Conservation (phyloP, 2,797 vertebrate species). For the Podarcis lilfordi region DNA sequence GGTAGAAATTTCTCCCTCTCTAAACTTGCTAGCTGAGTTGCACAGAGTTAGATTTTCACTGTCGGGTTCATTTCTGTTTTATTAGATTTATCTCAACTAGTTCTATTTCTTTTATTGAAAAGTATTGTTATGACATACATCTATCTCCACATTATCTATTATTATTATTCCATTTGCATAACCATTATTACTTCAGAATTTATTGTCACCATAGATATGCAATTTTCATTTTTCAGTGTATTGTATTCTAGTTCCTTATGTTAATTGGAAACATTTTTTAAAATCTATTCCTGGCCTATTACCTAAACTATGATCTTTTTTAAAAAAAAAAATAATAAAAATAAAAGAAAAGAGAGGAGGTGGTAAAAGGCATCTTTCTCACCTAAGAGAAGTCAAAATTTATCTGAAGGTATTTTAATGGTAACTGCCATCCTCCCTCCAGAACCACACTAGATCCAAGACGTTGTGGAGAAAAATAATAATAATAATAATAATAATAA, state of each 20-base stretch:
- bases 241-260: not conserved
- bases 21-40: not conserved
- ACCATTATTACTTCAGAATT: not conserved
- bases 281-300: not conserved
- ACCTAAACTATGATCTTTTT: not conserved
- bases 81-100: slow-evolving; percentile 6
- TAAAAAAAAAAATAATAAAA: no score
- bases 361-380: not conserved
- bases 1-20: not conserved
- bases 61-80: not conserved
- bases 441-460: no score
- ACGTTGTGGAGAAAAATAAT: no score
- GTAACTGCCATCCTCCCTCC: no score
- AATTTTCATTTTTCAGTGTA: not conserved
- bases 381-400: not conserved
- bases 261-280: not conserved
- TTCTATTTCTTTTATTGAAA: slow-evolving; percentile 8
- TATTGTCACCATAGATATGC: not conserved
- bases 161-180: slow-evolving; percentile 21
- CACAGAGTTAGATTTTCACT: not conserved
- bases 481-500: no score
- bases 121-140: slow-evolving; percentile 8
- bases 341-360: not conserved
- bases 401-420: not conserved
- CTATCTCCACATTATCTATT: not conserved